Base-by-base conservation (phyloP, 2,113 vertebrate genomes). In the Echinops telfairi region DNA sequence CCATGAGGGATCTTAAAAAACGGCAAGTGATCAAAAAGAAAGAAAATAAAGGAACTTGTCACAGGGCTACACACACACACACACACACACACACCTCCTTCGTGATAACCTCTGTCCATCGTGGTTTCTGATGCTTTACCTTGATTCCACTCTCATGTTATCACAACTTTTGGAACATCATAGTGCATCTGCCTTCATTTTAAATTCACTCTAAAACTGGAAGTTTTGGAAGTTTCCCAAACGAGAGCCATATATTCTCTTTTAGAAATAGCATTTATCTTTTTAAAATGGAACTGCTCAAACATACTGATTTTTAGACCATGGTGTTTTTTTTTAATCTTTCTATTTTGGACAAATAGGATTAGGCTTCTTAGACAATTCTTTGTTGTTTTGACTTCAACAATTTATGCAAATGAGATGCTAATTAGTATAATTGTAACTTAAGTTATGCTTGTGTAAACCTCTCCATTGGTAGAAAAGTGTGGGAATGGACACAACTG, bases 381-480 rank as follows among this genome's bases (percentile, higher is more conserved):
- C 98, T 98, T 98, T 98, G 99, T 99, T 99, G 98, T 99, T 99
- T 98, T 98, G 98, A 98, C 98, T 98, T 99, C 98, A 99, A 99
- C 99, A 99, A 99, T 99, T 99, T 99, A 99, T 99, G 99, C 99
- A 99, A 98, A 99, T 99, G 98, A 99, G 98, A 99, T 99, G 99
- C 99, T 99, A 99, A 99, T 99, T 98, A 99, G 98, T 98, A 96
- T 97, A 98, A 98, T 98, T 98, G 98, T 98, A 98, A 98, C 98
- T 99, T 98, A 98, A 99, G 98, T 98, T 98, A 98, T 98, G 98
- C 98, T 98, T 98, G 98, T 98, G 98, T 98, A 99, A 98, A 99
- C 98, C 98, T 98, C 98, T 98, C 98, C 97, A 98, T 98, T 99
- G 98, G 98, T 99, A 98, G 98, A 98, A 98, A 98, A 99, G 98